Base-by-base conservation (phyloP, 1,140 invertebrate species). In the Cataglyphis hispanica region DNA sequence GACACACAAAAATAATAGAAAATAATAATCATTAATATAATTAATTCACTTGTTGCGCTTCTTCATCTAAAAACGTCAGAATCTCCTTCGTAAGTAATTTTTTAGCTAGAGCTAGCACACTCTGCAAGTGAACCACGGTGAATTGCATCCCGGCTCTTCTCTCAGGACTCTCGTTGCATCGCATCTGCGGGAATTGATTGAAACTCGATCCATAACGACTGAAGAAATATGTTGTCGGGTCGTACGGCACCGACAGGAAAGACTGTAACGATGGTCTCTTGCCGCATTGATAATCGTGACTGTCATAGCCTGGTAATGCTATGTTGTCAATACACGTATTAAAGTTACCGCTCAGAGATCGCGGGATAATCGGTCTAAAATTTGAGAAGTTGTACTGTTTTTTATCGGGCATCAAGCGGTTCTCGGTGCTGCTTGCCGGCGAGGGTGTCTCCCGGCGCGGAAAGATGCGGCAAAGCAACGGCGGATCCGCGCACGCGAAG, bases 191-290 rank as follows among this genome's bases (percentile, higher is more conserved):
- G 91, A 98, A 98, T 92, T 98, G 97, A 94, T 98, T 98, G 86
- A 99, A 99, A 92, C 98, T 98, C 0, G 98, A 99, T 25, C 98
- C 98, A 91, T 98, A 98, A 91, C 98, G 98, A 67, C 97, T 97
- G 91, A 99, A 99, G 93, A 98, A 99, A 93, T 98, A 97, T 11
- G 96, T 97, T 0, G 97, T 97, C 1, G 98, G 96, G 95, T 99
- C 98, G 88, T 98, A 97, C 1, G 97, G 96, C 6, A 97, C 96
- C 0, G 96, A 96, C 89, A 96, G 96, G 85, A 97, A 97, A 50
- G 96, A 96, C 40, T 97, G 96, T 1, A 97, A 90, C 2, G 96
- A 96, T 1, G 96, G 91, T 83, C 91, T 90, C 85, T 94, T 93
- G 70, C 84, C 91, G 72, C 84, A 93, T 50, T 66, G 74, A 93